Conservation (phyloP, 2,797 vertebrate species). For the Tolypeutes matacus region DNA sequence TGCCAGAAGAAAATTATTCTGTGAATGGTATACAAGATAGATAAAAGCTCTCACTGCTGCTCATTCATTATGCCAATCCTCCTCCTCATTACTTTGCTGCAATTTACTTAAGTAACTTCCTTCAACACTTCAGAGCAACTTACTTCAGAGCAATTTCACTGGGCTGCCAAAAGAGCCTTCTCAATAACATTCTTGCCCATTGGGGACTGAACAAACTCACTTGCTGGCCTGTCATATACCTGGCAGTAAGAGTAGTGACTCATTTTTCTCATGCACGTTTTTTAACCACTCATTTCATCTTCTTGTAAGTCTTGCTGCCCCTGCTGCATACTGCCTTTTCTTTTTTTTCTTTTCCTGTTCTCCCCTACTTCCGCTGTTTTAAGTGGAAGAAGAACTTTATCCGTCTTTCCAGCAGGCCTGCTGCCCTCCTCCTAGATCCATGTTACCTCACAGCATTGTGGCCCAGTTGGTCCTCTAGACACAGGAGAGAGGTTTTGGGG, state of each 20-base stretch:
- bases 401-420: background rate
- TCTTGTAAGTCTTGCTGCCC: constrained; percentile 51
- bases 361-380: background rate
- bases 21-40: constrained; percentile 40
- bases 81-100: constrained; percentile 1
- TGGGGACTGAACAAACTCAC: background rate
- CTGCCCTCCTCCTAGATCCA: background rate
- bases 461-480: background rate
- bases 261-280: constrained; percentile 8
- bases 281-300: constrained; percentile 54
- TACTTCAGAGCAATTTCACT: background rate
- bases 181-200: background rate
- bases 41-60: constrained; percentile 22
- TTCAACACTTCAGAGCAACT: no score
- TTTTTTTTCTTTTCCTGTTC: background rate
- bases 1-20: constrained; percentile 64
- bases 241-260: constrained; percentile 49
- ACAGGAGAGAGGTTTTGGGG: background rate
- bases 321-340: background rate
- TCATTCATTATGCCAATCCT: constrained; percentile 48
- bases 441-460: background rate
- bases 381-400: constrained; percentile 39
- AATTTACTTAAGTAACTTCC: no score
- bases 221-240: constrained; percentile 54
- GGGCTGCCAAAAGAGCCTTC: background rate